A percentile compares a stretch with the other conserved stretches of the same genome.
phyloP scores from a whole-genome alignment of 1,140 invertebrate genomes.

The Bombus balteatus region DNA sequence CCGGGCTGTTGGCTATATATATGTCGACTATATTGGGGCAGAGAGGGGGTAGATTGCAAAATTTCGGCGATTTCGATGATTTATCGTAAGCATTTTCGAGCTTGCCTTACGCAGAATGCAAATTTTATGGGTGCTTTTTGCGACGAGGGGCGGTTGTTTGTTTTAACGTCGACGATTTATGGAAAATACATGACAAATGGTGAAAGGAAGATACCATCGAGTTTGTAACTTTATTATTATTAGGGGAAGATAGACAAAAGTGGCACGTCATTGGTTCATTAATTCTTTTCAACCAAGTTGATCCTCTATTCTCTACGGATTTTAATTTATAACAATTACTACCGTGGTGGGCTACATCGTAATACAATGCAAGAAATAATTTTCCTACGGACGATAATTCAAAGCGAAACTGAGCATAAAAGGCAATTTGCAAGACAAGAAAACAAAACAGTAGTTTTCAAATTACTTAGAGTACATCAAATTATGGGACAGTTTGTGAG shows the following conservation, averaged over 20 bases:
- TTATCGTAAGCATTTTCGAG: not conserved
- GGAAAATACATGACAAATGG: not conserved
- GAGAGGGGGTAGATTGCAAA: not conserved
- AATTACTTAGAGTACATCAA: not conserved
- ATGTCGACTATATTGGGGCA: not conserved
- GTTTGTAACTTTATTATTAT: not conserved
- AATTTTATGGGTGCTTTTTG: conserved; percentile 1
- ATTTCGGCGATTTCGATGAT: conserved; percentile 1
- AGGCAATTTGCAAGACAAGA: not conserved
- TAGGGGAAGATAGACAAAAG: not conserved
- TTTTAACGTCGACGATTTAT: not conserved
- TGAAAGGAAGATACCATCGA: not conserved
- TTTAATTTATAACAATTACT: no score
- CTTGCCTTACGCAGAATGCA: not conserved
- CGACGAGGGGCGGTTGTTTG: no score
- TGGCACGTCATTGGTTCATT: not conserved
- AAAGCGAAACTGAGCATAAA: not conserved
- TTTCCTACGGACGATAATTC: not conserved
- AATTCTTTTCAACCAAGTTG: no score
- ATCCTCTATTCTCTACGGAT: no score
- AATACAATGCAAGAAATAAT: not conserved
- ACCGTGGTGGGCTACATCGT: not conserved
- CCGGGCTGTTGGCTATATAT: not conserved
- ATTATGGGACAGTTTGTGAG: not conserved
- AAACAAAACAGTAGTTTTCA: not conserved